Evolutionary conservation across 2,888 invertebrate species (phyloP), one percentile per base, ranked within the genome.

Genomic region (Drymonia ruficornis): DNA sequence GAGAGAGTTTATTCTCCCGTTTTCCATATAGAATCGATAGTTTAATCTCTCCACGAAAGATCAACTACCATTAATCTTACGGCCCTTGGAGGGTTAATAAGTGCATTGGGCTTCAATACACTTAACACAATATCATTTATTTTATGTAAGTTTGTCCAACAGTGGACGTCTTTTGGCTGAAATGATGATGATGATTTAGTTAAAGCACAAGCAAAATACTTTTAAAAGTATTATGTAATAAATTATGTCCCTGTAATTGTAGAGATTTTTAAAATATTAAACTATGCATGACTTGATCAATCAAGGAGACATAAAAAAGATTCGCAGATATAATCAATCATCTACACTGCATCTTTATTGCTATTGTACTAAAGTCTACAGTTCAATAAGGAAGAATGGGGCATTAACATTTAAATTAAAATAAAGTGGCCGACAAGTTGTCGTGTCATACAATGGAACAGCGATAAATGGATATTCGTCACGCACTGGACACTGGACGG

Each of bases 331-430:
- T 42, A 9, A 16, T 18, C 13, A 2, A 42, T 42, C 36, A 31
- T 31, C 11, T 12, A n/a, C 36, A 36, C 13, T 36, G 36, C 13
- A 36, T 43, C 43, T 13, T 43, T 43, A 43, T 19, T 19, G 43
- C 43, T 16, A 11, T 42, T 9, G 16, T 42, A 8, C 1, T 42
- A 42, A 42, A 42, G 42, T 16, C 42, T 13, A 42, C 11, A 15
- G 16, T 42, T 1, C 42, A 11, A 40, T 36, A n/a, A 16, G 12
- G 43, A 19, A 7, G 3, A 43, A 18, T 19, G 19, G 4, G 19
- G 19, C 19, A 43, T 43, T 43, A 19, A 43, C 43, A 43, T 43
- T 43, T 43, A 43, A 18, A 43, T 19, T 19, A 43, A 19, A 43
- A 43, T 19, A 43, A 43, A 43, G 43, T 19, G 5, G 19, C 13